Evolutionary conservation across 64 coral and sea anemone species (phyloP).

Genomic region (Cladopsammia gracilis): DNA sequence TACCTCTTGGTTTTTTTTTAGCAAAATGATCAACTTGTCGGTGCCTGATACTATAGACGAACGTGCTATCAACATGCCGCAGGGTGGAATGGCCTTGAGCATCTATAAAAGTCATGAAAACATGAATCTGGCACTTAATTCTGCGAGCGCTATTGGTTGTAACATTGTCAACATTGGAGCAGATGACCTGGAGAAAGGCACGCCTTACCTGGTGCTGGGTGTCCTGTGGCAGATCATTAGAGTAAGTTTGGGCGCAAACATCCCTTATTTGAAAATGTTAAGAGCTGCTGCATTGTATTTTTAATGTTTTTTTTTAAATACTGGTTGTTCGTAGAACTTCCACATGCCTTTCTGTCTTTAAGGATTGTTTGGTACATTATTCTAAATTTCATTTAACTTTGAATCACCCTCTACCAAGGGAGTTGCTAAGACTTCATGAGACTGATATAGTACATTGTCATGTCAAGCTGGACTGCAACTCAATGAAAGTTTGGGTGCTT

Average conservation of each 20-base stretch:
- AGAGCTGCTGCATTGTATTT: too few species aligned
- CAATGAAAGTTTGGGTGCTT: too few species aligned
- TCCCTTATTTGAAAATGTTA: too few species aligned
- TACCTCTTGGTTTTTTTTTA: conserved; percentile 13
- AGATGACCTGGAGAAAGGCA: conserved; percentile 85
- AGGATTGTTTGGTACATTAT: too few species aligned
- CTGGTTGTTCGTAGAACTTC: too few species aligned
- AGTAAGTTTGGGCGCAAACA: conserved; percentile 37
- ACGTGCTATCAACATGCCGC: conserved; percentile 83
- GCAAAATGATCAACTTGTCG: conserved; percentile 96
- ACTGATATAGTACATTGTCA: too few species aligned
- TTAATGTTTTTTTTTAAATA: too few species aligned
- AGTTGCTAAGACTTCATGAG: too few species aligned
- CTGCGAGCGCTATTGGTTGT: conserved; percentile 90
- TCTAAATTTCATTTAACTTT: too few species aligned
- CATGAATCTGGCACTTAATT: conserved; percentile 88
- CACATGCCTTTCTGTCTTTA: too few species aligned
- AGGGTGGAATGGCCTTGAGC: conserved; percentile 46
- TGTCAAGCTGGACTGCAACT: too few species aligned
- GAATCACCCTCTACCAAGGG: too few species aligned
- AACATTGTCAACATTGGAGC: conserved; percentile 98
- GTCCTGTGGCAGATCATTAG: conserved; percentile 98
- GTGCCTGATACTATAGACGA: conserved; percentile 87
- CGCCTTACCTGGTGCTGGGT: conserved; percentile 85
- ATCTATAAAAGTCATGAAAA: conserved; percentile 90